Conservation (phyloP, 1,140 invertebrate genomes). For the Drosophila varians region DNA sequence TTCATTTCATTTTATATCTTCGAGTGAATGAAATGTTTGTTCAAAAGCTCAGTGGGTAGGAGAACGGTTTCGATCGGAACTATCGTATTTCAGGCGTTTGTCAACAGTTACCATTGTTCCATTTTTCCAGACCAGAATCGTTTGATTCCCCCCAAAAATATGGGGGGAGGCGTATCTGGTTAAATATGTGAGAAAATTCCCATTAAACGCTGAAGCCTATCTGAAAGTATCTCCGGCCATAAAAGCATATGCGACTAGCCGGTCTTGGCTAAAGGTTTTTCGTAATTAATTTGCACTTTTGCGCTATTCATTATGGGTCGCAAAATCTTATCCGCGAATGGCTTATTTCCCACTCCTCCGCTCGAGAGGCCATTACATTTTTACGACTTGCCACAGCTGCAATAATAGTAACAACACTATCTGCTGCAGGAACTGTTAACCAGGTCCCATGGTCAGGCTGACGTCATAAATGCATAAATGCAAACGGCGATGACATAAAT, state of each 20-base stretch:
- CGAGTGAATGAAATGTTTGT: slow-evolving; percentile 43
- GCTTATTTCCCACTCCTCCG: slow-evolving; percentile 46
- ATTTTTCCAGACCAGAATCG: slow-evolving; percentile 29
- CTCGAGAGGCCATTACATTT: slow-evolving; percentile 32
- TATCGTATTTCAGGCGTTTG: slow-evolving; percentile 70
- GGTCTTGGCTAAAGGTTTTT: slow-evolving; percentile 19
- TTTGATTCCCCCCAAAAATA: slow-evolving; percentile 1
- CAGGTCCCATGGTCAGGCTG: slow-evolving; percentile 70
- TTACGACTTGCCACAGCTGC: slow-evolving; percentile 52
- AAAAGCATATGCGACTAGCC: slow-evolving; percentile 11
- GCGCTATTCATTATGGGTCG: slow-evolving; percentile 30
- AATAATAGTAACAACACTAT: slow-evolving; percentile 39
- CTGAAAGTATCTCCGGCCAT: not conserved
- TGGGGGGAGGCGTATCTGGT: not conserved
- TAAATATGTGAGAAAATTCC: slow-evolving; percentile 46
- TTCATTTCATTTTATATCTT: slow-evolving; percentile 4
- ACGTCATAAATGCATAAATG: slow-evolving; percentile 71
- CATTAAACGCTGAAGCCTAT: slow-evolving; percentile 15
- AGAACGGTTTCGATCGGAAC: slow-evolving; percentile 40
- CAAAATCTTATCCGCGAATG: slow-evolving; percentile 38
- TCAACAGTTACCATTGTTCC: slow-evolving; percentile 68
- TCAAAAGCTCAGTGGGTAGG: slow-evolving; percentile 30
- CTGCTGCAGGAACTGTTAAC: slow-evolving; percentile 33
- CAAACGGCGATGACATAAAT: slow-evolving; percentile 74
- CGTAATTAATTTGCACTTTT: slow-evolving; percentile 47